Conservation (phyloP, 2,113 vertebrate species). For the Calcarius ornatus region DNA sequence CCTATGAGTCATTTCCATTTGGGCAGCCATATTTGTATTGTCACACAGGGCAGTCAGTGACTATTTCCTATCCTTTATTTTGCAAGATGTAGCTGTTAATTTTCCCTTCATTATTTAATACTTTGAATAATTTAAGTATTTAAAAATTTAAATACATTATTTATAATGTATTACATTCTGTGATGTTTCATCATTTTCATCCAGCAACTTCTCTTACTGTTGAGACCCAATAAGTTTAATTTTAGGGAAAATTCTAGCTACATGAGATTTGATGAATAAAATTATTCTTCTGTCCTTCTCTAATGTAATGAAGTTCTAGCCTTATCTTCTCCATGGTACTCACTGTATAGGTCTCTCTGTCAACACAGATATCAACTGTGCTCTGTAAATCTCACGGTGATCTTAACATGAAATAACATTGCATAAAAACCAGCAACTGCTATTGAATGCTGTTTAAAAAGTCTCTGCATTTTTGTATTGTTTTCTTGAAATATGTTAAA, state of each 20-base stretch:
- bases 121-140: neutral
- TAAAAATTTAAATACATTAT: conserved; percentile 15
- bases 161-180: conserved; percentile 8
- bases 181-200: neutral
- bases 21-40: neutral
- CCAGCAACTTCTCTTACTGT: neutral
- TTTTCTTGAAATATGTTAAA: neutral
- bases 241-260: neutral
- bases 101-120: neutral
- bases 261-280: neutral
- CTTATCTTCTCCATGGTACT: neutral
- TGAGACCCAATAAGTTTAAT: neutral
- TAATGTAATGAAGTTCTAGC: neutral
- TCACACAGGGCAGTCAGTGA: neutral
- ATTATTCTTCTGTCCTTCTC: neutral
- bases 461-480: neutral
- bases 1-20: neutral
- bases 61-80: neutral
- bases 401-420: neutral
- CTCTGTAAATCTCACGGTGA: neutral
- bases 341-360: neutral
- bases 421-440: neutral
- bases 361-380: neutral
- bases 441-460: neutral
- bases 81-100: neutral